Evolutionary conservation across 2,797 vertebrate species (phyloP), one percentile per base, ranked within the genome.

Genomic region (Sebastes diploproa): DNA sequence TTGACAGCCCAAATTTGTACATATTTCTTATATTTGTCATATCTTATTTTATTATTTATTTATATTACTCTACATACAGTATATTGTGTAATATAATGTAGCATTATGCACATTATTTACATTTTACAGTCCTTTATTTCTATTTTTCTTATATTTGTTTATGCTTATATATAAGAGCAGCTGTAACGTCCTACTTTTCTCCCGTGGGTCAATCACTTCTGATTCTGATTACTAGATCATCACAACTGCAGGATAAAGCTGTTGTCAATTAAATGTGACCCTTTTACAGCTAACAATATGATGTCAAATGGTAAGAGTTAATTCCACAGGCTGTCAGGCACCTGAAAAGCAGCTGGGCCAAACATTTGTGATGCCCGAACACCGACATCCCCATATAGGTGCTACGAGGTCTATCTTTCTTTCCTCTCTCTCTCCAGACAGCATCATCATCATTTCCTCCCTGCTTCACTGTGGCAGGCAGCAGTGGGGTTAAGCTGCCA

Each of bases 401-500:
- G 66, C 79, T 84, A 25, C 79, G 59, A 66, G 79, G 52, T 77
- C 78, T 72, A 69, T 80, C 80, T 86, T 50, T 81, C 74, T 79
- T 46, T 69, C 71, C 59, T n/a, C 59, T 61, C 59, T 32, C 59
- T 12, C 59, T 29, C 80, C 82, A 90, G 91, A 92, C 85, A 86
- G 23, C 38, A 68, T 67, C 73, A 71, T 89, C 82, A 83, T 92
- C 79, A 84, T 88, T 88, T 90, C 88, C 84, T 78, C 80, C 36
- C 80, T 86, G 79, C 81, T 82, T 82, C 72, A 76, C 81, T 42
- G 80, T 84, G 86, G 91, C 87, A 88, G 89, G 88, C 90, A 84
- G 88, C 87, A 81, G 88, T 82, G 89, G 92, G 94, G 96, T 91
- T 95, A 93, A 96, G 87, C 95, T 90, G 94, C 93, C 93, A 91